A percentile compares a stretch with the other conserved stretches of the same genome.
phyloP scores from a whole-genome alignment of 1,140 invertebrate genomes.

The Halictus rubicundus region DNA sequence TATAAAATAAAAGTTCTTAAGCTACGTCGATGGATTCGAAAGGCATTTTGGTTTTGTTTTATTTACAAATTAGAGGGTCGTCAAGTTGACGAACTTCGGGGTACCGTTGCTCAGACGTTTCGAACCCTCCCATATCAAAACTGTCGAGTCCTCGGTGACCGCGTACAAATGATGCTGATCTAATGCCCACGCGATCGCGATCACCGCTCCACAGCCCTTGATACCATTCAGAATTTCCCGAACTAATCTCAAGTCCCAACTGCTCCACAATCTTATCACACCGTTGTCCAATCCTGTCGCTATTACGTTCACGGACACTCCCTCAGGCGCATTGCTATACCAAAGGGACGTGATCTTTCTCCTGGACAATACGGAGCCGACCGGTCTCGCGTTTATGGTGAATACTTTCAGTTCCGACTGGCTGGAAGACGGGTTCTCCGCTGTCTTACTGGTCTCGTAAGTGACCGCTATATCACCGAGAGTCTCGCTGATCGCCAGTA shows the following conservation, averaged over 20 bases:
- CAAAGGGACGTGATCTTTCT: slow-evolving; percentile 87
- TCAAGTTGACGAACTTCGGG: slow-evolving; percentile 82
- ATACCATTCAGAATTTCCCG: slow-evolving; percentile 80
- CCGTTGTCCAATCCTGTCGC: slow-evolving; percentile 89
- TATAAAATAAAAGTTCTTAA: not conserved
- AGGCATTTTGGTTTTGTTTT: slow-evolving; percentile 17
- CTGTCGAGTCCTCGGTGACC: slow-evolving; percentile 81
- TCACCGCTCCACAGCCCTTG: slow-evolving; percentile 73
- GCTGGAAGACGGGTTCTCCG: slow-evolving; percentile 54
- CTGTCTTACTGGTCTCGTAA: slow-evolving; percentile 64
- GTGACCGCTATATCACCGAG: slow-evolving; percentile 88
- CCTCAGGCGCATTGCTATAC: slow-evolving; percentile 91
- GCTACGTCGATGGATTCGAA: not conserved
- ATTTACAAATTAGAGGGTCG: slow-evolving; percentile 70
- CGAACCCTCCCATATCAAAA: slow-evolving; percentile 84
- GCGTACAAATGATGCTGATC: slow-evolving; percentile 85
- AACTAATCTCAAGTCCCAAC: slow-evolving; percentile 89
- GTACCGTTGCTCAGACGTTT: slow-evolving; percentile 78
- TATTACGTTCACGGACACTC: slow-evolving; percentile 91
- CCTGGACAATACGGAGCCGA: slow-evolving; percentile 85
- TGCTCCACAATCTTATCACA: slow-evolving; percentile 88
- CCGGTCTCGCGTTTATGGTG: slow-evolving; percentile 88
- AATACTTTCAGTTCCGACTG: slow-evolving; percentile 87
- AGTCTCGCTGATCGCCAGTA: slow-evolving; percentile 88
- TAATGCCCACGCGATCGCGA: slow-evolving; percentile 83